A percentile compares a stretch with the other conserved stretches of the same genome.
phyloP scores from a whole-genome alignment of 2,113 vertebrate genomes.

The Rousettus leschenaultii region DNA sequence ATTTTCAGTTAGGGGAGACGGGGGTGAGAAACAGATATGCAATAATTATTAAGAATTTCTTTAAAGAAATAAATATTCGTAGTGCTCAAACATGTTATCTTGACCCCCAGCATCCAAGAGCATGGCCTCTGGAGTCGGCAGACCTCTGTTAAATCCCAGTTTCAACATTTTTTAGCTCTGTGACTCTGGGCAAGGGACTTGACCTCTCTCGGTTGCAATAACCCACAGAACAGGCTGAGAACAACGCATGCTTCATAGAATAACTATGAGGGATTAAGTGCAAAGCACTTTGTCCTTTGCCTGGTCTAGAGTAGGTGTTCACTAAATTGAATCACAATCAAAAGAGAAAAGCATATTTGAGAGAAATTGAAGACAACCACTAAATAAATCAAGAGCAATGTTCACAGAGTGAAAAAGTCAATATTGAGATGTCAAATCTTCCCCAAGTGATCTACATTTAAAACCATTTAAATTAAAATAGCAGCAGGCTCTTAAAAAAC shows the following conservation, averaged over 20 bases:
- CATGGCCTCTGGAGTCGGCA: not conserved
- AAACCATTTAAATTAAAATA: not conserved
- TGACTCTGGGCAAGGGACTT: not conserved
- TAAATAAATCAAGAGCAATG: not conserved
- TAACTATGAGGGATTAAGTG: not conserved
- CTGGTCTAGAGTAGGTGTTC: not conserved
- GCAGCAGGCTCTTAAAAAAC: not conserved
- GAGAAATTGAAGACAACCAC: not conserved
- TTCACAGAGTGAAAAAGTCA: not conserved
- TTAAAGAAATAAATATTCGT: not conserved
- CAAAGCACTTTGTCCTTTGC: not conserved
- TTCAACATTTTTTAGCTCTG: not conserved
- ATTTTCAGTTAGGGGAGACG: not conserved
- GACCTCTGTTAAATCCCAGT: not conserved
- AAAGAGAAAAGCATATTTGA: not conserved
- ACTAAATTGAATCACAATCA: not conserved
- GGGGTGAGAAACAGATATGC: not conserved
- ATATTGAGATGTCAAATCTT: not conserved
- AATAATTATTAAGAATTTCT: not conserved
- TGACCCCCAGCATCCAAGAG: not conserved
- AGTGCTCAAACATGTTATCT: not conserved
- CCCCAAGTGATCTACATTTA: not conserved
- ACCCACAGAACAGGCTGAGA: not conserved
- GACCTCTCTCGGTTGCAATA: not conserved
- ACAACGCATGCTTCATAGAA: not conserved